A percentile compares a stretch with the other conserved stretches of the same genome.
These are phyloP conservation scores for Hyperoplus immaculatus DNA, from an alignment of 2,797 vertebrate species.

Conservation along the genomic window DNA sequence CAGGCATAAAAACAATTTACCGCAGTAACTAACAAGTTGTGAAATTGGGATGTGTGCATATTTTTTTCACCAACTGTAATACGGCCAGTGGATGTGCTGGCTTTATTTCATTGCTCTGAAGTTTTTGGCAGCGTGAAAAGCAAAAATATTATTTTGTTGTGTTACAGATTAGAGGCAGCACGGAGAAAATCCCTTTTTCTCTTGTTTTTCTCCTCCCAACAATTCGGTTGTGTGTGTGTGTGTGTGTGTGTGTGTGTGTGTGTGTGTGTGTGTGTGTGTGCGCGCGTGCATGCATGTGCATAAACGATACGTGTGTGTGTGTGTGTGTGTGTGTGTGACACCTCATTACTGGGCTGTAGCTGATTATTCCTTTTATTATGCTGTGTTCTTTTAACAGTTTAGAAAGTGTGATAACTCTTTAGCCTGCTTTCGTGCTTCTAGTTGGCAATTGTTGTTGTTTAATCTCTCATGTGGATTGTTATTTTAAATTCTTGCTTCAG, in stretches of 20 bases:
- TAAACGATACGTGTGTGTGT: too few relatives aligned
- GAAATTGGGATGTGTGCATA: slow-evolving; percentile 70
- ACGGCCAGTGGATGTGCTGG: slow-evolving; percentile 63
- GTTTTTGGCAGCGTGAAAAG: slow-evolving; percentile 52
- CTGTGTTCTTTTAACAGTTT: slow-evolving; percentile 45
- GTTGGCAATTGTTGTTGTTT: background rate
- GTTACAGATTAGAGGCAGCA: slow-evolving; percentile 46
- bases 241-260: too few relatives aligned
- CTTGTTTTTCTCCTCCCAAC: slow-evolving; percentile 7
- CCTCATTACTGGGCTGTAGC: slow-evolving; percentile 39
- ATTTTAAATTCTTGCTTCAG: slow-evolving; percentile 38
- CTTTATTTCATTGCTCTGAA: slow-evolving; percentile 47
- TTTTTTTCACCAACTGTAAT: slow-evolving; percentile 54
- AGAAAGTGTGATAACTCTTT: slow-evolving; percentile 61
- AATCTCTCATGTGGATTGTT: slow-evolving; percentile 43
- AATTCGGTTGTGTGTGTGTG: background rate
- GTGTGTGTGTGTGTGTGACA: background rate
- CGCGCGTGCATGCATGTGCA: too few relatives aligned
- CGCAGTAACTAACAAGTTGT: slow-evolving; percentile 69
- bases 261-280: too few relatives aligned
- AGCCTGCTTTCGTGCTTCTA: slow-evolving; percentile 21
- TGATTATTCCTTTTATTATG: slow-evolving; percentile 42
- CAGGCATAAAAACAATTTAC: slow-evolving; percentile 75
- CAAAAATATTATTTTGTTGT: slow-evolving; percentile 54
- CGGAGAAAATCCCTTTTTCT: slow-evolving; percentile 18